phyloP scores from a whole-genome alignment of 2,888 invertebrate species.

The Trachelus tabidus region DNA sequence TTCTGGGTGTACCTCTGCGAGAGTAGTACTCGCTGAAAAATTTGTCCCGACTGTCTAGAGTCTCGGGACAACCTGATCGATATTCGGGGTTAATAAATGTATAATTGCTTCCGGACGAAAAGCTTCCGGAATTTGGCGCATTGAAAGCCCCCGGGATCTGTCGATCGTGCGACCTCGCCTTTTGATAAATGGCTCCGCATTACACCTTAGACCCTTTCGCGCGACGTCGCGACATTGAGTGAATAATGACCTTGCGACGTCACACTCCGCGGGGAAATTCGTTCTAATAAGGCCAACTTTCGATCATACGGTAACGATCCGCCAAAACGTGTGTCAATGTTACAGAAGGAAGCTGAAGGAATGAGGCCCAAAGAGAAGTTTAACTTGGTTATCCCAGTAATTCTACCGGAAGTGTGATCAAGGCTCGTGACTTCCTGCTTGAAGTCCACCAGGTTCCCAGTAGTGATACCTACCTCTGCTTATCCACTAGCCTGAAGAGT shows the following conservation, averaged over 20 bases:
- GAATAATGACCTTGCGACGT: constrained; percentile 48
- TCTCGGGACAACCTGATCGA: constrained; percentile 31
- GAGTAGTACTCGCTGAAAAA: background rate
- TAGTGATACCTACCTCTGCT: background rate
- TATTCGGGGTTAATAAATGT: constrained; percentile 39
- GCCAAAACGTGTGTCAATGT: background rate
- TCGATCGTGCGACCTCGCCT: constrained; percentile 33
- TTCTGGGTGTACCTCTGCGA: background rate
- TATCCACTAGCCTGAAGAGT: background rate
- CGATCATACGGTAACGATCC: constrained; percentile 8
- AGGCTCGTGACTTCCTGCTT: background rate
- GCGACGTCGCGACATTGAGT: constrained; percentile 36
- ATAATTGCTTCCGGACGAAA: constrained; percentile 45
- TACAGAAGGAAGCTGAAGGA: background rate
- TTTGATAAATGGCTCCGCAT: constrained; percentile 53
- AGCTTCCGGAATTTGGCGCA: constrained; percentile 34
- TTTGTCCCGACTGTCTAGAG: constrained; percentile 15
- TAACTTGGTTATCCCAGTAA: background rate
- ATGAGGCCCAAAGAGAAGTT: background rate
- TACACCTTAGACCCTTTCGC: constrained; percentile 40
- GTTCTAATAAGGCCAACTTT: constrained; percentile 22
- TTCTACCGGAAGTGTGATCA: background rate
- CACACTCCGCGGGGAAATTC: constrained; percentile 38
- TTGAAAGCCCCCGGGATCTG: constrained; percentile 26
- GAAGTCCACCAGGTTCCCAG: background rate